Conservation (phyloP, 2,113 vertebrate species). For the Nesogale talazaci region DNA sequence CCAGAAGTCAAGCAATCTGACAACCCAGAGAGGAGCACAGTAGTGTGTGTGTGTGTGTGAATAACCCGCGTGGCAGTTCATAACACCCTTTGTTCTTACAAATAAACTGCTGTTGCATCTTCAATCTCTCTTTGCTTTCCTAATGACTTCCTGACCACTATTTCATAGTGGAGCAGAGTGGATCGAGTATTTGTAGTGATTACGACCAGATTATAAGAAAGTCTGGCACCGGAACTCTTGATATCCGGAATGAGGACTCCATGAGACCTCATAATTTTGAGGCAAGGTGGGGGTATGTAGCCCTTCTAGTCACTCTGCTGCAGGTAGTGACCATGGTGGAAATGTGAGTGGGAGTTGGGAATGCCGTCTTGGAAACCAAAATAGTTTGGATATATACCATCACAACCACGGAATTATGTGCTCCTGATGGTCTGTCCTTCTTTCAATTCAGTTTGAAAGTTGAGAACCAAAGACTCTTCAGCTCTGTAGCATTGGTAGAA, state of each 20-base stretch:
- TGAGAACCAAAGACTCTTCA: neutral
- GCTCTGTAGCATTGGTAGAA: neutral
- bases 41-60: neutral
- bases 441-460: neutral
- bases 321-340: rapidly evolving
- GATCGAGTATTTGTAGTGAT: neutral
- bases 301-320: neutral
- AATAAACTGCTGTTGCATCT: no score
- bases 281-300: rapidly evolving
- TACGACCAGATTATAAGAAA: neutral
- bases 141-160: neutral
- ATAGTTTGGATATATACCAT: neutral
- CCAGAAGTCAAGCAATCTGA: neutral
- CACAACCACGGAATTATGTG: rapidly evolving
- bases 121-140: neutral
- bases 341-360: neutral
- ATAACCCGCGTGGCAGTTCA: rapidly evolving
- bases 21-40: neutral
- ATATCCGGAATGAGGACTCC: neutral
- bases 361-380: no score
- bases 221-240: neutral
- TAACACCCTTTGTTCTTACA: neutral
- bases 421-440: neutral
- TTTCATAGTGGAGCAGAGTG: neutral
- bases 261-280: neutral